A percentile compares a stretch with the other conserved stretches of the same genome.
phyloP scores from a whole-genome alignment of 2,113 vertebrate genomes.

The Morone chrysops region DNA sequence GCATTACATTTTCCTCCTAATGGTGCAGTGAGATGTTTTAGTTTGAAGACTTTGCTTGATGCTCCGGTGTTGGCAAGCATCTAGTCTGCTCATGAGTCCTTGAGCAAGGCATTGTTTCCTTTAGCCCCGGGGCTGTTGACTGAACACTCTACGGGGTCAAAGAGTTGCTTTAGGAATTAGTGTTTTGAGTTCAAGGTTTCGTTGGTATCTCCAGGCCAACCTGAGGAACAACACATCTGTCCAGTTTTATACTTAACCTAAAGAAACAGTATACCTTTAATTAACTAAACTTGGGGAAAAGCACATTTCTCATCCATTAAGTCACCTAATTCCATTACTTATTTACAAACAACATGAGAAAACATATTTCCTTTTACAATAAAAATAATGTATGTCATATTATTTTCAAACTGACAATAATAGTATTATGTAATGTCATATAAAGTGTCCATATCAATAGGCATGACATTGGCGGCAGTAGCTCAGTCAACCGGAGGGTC shows the following conservation, averaged over 20 bases:
- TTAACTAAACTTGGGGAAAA: neutral
- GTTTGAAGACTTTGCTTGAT: neutral
- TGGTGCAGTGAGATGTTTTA: neutral
- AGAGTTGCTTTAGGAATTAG: neutral
- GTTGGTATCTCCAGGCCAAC: neutral
- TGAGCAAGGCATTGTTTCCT: neutral
- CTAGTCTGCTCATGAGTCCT: neutral
- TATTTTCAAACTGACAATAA: neutral
- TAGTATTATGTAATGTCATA: too few species aligned
- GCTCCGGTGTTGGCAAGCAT: neutral
- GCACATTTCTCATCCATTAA: too few species aligned
- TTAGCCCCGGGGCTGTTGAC: neutral
- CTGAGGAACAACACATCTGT: neutral
- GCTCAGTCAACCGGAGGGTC: too few species aligned
- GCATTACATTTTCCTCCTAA: slow-evolving; percentile 58
- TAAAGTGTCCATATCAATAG: too few species aligned
- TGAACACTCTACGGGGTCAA: neutral
- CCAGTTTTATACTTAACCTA: neutral
- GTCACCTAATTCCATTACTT: too few species aligned
- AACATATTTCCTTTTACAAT: neutral
- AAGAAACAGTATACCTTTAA: too few species aligned
- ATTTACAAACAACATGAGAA: too few species aligned
- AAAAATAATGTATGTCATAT: neutral
- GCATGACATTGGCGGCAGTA: too few species aligned
- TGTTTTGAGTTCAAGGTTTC: neutral